Evolutionary conservation across 2,888 invertebrate genomes (phyloP), one percentile per base, ranked within the genome.

Genomic region (Uloborus plumipes): DNA sequence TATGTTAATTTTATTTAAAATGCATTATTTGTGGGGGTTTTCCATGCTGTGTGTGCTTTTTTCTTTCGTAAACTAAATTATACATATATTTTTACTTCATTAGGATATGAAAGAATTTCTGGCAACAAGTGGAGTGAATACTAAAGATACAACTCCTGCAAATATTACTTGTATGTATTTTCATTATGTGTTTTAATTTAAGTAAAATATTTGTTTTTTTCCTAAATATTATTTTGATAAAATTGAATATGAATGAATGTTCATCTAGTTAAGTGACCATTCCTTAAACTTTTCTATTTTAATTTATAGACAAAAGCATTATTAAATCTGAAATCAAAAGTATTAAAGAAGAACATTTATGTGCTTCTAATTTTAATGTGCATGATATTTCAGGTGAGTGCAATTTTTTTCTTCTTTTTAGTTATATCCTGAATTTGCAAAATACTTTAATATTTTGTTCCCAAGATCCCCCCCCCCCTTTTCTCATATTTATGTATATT

Each of bases 281-380:
- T 39, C 7, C 39, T n/a, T 11, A 39, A 11, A 7, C 9, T 39
- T 11, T 39, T 39, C 9, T 39, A 2, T 22, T 53, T 61, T 65
- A 51, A 16, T 61, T 74, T 73, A 7, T 58, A 80, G 80, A 74
- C 70, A 80, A 80, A 64, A 80, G 74, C 22, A 50, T 80, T 13
- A 80, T 80, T n/a, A 80, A 80, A 58, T 80, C 80, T 22, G 80
- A 80, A 80, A 80, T 80, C 20, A 74, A 80, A 58, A 80, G 80
- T 20, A 80, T 80, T 22, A 80, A 80, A 50, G 80, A 80, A 59
- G 80, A 80, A 31, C 80, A 80, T 62, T 74, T 80, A 49, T 62
- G 70, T 51, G 20, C 74, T 16, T 66, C 78, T 22, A 64, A 15
- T 67, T 53, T 73, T 47, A 69, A 18, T 61, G 47, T 51, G 18